Conservation (phyloP, 2,888 invertebrate species). For the Sinhomidia bicolor region DNA sequence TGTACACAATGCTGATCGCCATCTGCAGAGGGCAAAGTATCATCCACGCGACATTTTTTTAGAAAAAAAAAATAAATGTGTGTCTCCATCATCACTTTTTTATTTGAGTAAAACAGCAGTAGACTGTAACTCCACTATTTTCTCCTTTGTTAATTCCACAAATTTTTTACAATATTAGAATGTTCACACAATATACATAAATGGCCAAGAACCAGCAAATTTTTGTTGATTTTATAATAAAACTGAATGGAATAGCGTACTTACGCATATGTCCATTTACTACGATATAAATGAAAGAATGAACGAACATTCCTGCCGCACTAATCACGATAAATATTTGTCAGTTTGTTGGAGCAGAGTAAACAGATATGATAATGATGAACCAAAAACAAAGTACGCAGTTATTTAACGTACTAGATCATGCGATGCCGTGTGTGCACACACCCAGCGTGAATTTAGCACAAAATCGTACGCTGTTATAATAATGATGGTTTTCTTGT, state of each 20-base stretch:
- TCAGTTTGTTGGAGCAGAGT: constrained; percentile 19
- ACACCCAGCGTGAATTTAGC: constrained; percentile 1
- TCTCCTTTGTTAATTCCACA: not conserved
- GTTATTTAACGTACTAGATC: constrained; percentile 6
- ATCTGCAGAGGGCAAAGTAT: constrained; percentile 65
- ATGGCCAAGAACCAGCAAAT: not conserved
- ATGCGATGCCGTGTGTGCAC: not conserved
- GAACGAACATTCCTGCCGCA: constrained; percentile 2
- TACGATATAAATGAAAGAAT: not conserved
- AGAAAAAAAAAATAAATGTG: constrained; percentile 9
- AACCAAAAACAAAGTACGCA: constrained; percentile 22
- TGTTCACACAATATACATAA: not conserved
- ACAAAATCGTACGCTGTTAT: not conserved
- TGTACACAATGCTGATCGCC: not conserved
- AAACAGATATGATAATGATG: constrained; percentile 3
- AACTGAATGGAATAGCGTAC: too few species aligned
- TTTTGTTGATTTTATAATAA: constrained; percentile 3
- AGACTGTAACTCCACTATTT: not conserved
- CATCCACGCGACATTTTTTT: constrained; percentile 72
- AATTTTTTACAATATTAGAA: not conserved
- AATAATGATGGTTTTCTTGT: not conserved
- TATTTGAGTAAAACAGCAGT: too few species aligned
- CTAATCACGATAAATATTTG: constrained; percentile 31
- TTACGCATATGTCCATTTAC: not conserved
- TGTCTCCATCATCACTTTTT: not conserved